A percentile compares a stretch with the other conserved stretches of the same genome.
Evolutionary conservation across 2,113 vertebrate genomes (phyloP).

Genomic region (Panthera tigris): DNA sequence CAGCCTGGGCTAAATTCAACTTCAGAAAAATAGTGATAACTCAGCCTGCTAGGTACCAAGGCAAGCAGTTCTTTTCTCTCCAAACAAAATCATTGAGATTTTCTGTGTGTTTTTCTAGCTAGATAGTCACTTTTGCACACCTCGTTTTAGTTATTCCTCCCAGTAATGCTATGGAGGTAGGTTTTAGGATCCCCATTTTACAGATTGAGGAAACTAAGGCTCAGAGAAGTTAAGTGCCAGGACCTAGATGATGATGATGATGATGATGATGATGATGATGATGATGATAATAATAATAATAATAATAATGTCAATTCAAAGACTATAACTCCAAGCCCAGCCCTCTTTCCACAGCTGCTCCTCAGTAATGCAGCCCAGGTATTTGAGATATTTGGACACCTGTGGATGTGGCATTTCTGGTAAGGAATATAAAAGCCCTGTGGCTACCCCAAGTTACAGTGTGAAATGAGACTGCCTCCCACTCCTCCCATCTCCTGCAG

Average conservation of each 20-base stretch:
- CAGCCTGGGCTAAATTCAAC: background rate
- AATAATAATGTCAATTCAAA: background rate
- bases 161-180: background rate
- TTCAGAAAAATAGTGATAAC: background rate
- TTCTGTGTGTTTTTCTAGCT: background rate
- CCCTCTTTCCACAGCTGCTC: background rate
- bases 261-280: background rate
- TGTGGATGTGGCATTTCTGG: background rate
- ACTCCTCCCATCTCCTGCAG: background rate
- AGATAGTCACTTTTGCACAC: background rate
- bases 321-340: background rate
- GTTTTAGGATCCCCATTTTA: conserved; percentile 4
- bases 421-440: background rate
- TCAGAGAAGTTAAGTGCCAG: conserved; percentile 10
- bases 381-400: background rate
- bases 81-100: background rate
- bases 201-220: background rate
- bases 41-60: background rate
- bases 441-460: background rate
- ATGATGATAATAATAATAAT: background rate
- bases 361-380: background rate
- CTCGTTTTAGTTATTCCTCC: conserved; percentile 40
- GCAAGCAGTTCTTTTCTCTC: background rate
- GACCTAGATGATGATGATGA: background rate
- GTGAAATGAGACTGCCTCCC: background rate